Percentiles rank a stretch among this genome's conserved stretches.
Conservation (phyloP, 1,140 invertebrate species). For the Camponotus pennsylvanicus region DNA sequence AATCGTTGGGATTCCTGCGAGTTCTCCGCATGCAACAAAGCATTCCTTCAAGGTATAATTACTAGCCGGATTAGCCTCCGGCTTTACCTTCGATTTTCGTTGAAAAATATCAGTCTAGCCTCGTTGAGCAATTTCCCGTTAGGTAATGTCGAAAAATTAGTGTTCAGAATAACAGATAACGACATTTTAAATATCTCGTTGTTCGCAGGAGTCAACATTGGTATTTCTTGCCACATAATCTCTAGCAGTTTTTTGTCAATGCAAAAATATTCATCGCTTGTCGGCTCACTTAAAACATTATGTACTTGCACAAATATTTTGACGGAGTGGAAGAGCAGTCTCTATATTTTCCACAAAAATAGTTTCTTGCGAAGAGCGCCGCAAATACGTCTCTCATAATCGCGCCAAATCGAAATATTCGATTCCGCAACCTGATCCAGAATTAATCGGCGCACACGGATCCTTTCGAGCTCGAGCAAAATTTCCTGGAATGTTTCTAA, state of each 20-base stretch:
- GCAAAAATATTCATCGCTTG: neutral
- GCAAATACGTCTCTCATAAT: conserved; percentile 28
- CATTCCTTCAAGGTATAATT: conserved; percentile 37
- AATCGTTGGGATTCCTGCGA: conserved; percentile 36
- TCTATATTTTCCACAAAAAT: neutral
- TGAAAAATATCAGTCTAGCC: neutral
- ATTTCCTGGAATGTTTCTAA: conserved; percentile 57
- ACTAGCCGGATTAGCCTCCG: neutral
- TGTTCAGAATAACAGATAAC: neutral
- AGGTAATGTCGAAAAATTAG: neutral
- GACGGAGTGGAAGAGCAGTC: neutral
- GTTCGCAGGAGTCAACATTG: neutral
- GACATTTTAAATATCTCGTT: neutral
- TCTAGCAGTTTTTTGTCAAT: neutral
- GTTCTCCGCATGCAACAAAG: conserved; percentile 30
- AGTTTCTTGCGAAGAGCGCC: neutral
- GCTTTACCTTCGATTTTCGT: conserved; percentile 6
- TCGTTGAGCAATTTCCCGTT: neutral
- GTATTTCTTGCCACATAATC: neutral
- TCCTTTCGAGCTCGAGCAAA: conserved; percentile 58
- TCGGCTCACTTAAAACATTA: neutral
- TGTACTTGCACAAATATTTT: neutral
- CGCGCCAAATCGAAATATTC: conserved; percentile 25
- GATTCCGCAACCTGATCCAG: conserved; percentile 59
- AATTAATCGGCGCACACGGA: conserved; percentile 59